Base-by-base conservation (phyloP, 2,113 vertebrate genomes). In the Thalassarche chlororhynchos region DNA sequence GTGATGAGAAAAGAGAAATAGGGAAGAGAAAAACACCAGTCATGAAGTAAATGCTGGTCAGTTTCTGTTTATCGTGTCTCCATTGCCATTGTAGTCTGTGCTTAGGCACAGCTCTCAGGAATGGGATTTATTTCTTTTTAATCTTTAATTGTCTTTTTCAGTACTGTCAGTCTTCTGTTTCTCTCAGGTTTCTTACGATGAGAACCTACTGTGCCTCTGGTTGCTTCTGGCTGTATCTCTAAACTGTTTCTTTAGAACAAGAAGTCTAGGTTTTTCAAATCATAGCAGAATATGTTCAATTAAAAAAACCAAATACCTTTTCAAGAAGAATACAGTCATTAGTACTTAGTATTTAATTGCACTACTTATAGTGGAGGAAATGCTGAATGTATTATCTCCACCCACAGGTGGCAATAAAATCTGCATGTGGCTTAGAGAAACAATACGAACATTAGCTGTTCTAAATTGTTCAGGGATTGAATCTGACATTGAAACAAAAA, bases 401-500 rank as follows among this genome's bases (percentile, higher is more conserved):
- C 34, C 82, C 42, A 87, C 0, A 51, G 24, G 46, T 93, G 51
- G 36, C 17, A 87, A 76, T 32, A 89, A 94, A 62, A 88, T 84
- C 44, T 86, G 28, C 36, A 16, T 47, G 52, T 84, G 69, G 36
- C 23, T 86, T 71, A 76, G 34, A 84, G 38, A 87, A 97, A 74
- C 26, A 96, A 62, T 44, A 38, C 17, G 84, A 21, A 40, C 31
- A 38, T 40, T 40, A 80, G 58, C 14, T 76, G 9, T 72, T 89
- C 38, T 93, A 87, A 93, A 91, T 84, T 85, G 17, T 93, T 95
- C 34, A 55, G 40, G 38, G 47, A 64, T 44, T 65, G 17, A 69
- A 85, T 93, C 57, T 66, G 57, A 89, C 90, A 92, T 75, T 88
- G 36, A 72, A 88, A 52, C 36, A 85, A 54, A 94, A 93, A 90